These are phyloP conservation scores for Symphodus melops DNA, from an alignment of 2,113 vertebrate genomes.

Conservation along the genomic window DNA sequence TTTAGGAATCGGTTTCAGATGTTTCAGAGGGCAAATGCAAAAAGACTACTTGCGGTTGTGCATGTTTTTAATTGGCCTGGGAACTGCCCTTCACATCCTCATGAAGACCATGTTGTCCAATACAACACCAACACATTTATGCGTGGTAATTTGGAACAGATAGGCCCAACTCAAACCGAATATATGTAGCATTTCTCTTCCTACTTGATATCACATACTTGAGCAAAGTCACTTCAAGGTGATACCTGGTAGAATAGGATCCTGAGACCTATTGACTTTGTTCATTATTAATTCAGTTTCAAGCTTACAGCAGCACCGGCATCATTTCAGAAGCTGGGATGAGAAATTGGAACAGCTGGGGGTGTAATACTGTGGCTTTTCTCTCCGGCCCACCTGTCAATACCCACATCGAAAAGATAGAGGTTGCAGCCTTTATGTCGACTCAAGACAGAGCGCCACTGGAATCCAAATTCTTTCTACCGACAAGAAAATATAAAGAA, in stretches of 20 bases:
- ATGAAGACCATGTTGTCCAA: constrained; percentile 29
- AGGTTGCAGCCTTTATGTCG: constrained; percentile 58
- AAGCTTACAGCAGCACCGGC: constrained; percentile 74
- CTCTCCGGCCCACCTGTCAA: constrained; percentile 73
- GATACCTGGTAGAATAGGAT: constrained; percentile 79
- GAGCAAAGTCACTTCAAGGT: constrained; percentile 84
- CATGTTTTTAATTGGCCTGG: constrained; percentile 52
- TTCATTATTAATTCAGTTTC: constrained; percentile 86
- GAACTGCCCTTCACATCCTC: constrained; percentile 42
- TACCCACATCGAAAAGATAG: constrained; percentile 67
- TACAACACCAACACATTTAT: constrained; percentile 27
- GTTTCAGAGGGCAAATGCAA: constrained; percentile 31
- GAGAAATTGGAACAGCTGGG: constrained; percentile 81
- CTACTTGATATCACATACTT: constrained; percentile 57
- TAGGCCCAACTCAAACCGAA: constrained; percentile 36
- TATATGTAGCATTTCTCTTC: constrained; percentile 55
- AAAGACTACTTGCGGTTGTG: constrained; percentile 38
- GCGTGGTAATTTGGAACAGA: constrained; percentile 43
- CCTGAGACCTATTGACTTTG: constrained; percentile 79
- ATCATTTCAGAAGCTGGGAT: constrained; percentile 79
- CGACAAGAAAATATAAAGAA: background rate
- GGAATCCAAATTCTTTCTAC: constrained; percentile 34
- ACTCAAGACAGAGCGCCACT: constrained; percentile 34
- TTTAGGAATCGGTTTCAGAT: constrained; percentile 39
- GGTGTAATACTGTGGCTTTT: constrained; percentile 76